Percentiles rank a stretch among this genome's conserved stretches.
Conservation (phyloP, 2,113 vertebrate genomes). For the Poicephalus meyeri region DNA sequence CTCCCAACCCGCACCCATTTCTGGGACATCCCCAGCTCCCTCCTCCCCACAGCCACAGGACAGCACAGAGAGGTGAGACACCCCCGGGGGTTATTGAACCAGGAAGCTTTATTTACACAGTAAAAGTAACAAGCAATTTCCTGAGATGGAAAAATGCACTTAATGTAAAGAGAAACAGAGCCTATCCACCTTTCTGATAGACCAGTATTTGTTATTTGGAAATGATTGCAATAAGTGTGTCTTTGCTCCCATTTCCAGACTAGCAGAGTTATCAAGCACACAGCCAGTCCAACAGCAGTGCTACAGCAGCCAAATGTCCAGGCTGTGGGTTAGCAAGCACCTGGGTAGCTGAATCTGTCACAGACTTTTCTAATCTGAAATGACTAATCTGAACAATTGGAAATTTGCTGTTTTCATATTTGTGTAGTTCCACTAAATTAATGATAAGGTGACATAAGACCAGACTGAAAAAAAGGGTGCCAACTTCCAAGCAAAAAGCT, state of each 20-base stretch:
- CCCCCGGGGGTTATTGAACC: neutral
- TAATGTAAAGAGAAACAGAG: neutral
- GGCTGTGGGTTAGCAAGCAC: neutral
- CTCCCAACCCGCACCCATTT: neutral
- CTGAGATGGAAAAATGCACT: neutral
- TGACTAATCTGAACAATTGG: neutral
- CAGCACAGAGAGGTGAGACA: neutral
- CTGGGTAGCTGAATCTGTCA: neutral
- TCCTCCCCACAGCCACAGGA: accelerated
- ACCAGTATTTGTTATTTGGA: neutral
- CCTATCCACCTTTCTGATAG: neutral
- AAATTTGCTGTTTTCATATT: neutral
- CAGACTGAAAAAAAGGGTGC: neutral
- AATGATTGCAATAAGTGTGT: neutral
- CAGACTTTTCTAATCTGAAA: neutral
- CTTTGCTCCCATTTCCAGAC: neutral
- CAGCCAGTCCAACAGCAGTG: neutral
- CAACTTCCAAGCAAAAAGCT: neutral
- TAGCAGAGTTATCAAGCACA: neutral
- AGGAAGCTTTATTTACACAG: too few relatives aligned
- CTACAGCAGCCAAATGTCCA: accelerated
- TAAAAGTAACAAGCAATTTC: too few relatives aligned
- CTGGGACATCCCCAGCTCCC: neutral
- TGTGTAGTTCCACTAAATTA: neutral
- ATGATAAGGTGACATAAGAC: neutral